Conservation (phyloP, 2,113 vertebrate species). For the Aramus guarauna region DNA sequence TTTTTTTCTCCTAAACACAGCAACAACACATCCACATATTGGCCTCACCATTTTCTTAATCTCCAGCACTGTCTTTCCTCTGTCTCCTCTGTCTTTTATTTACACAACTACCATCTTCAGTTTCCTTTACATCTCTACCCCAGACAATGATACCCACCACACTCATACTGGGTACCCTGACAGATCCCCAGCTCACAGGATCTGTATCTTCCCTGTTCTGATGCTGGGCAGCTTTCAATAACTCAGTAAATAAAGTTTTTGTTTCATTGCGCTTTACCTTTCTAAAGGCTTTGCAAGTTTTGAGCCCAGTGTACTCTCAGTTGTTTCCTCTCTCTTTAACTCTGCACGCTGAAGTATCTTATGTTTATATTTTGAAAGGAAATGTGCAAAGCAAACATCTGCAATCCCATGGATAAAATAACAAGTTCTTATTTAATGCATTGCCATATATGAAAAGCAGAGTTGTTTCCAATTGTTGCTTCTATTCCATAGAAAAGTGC, state of each 20-base stretch:
- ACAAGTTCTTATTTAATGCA: neutral
- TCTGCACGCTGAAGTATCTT: neutral
- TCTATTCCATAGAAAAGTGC: neutral
- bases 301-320: neutral
- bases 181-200: neutral
- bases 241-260: neutral
- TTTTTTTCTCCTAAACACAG: neutral
- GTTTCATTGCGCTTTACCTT: neutral
- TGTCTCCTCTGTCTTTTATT: neutral
- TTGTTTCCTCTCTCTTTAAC: neutral
- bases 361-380: neutral
- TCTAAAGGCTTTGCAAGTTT: neutral
- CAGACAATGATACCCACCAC: neutral
- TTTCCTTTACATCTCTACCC: neutral
- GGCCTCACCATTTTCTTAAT: neutral
- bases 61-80: neutral
- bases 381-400: neutral
- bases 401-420: neutral
- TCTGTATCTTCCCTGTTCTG: neutral
- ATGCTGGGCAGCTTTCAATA: neutral
- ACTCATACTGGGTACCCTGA: neutral
- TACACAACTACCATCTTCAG: neutral
- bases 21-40: neutral
- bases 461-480: neutral
- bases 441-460: neutral